Base-by-base conservation (phyloP, 2,888 invertebrate species). In the Xylophagus ater region DNA sequence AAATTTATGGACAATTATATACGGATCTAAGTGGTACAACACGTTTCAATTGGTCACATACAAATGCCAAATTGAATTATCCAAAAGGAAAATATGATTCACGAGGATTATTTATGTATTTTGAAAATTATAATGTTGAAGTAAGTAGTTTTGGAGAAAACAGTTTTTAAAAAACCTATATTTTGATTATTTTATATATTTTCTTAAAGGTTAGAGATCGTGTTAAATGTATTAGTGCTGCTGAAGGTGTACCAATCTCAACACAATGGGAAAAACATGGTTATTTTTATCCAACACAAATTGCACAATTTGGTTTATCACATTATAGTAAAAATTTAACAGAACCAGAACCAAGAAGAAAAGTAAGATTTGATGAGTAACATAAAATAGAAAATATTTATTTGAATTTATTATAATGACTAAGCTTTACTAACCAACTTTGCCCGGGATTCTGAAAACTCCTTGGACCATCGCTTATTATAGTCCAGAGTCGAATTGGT, bases 71-170 rank as follows among this genome's bases (percentile, higher is more conserved):
- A 63, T 78, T 93, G 6, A 89, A 89, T 58, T 78, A 81, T 51
- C 92, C 92, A 0, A 85, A 85, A 59, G 81, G 79, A 23, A 82
- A 80, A 51, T 97, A 98, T 63, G 82, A 90, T 56, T 80, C 94
- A 0, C 74, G 76, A 17, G 93, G 93, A 3, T 81, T 88, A 0
- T 98, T 93, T 63, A 87, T 93, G 68, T 93, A 93, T 45, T 98
- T 98, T 66, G 93, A 92, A 57, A 90, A 93, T 61, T 97, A 96
- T 66, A 96, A 94, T 62, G 97, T 98, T 1, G 97, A 97, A 69
- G 85, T 58, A 42, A 48, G n/a, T 18, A 19, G 3, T 13, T 21
- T 20, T 28, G 20, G 13, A 13, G 2, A 6, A 15, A 31, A 14
- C n/a, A 12, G n/a, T 15, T n/a, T 23, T 45, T 46, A 20, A 10